Conservation (phyloP, 2,888 invertebrate genomes). For the Cynaeus angustus region DNA sequence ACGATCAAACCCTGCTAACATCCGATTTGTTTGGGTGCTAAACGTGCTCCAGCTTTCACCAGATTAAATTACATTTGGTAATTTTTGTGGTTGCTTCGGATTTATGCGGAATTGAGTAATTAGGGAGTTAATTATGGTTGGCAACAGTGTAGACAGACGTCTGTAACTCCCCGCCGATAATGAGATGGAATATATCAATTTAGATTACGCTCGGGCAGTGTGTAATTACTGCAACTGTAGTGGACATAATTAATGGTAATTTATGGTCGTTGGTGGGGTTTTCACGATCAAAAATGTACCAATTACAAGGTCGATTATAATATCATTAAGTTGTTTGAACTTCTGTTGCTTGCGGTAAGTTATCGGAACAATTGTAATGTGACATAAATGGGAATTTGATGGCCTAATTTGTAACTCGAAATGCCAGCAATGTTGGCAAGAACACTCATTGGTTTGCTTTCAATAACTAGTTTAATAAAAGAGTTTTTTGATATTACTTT, state of each 20-base stretch:
- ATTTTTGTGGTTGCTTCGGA: conserved; percentile 20
- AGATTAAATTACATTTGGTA: conserved; percentile 41
- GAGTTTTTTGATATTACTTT: too few relatives aligned
- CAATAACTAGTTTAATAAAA: too few relatives aligned
- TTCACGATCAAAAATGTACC: conserved; percentile 23
- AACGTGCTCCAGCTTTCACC: conserved; percentile 25
- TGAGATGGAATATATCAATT: conserved; percentile 32
- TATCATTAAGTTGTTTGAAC: conserved; percentile 32
- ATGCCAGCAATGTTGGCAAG: too few relatives aligned
- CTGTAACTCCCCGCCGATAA: conserved; percentile 23
- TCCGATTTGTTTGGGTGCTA: conserved; percentile 39
- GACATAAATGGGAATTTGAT: too few relatives aligned
- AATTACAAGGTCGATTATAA: conserved; percentile 28
- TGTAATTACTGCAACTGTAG: conserved; percentile 29
- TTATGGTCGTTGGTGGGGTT: conserved; percentile 7
- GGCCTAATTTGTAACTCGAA: too few relatives aligned
- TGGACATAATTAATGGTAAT: conserved; percentile 10
- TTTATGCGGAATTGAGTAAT: conserved; percentile 15
- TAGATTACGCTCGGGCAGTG: conserved; percentile 30
- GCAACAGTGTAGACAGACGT: conserved; percentile 8
- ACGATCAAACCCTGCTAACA: conserved; percentile 38
- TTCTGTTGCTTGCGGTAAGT: conserved; percentile 4
- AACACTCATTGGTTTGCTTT: too few relatives aligned
- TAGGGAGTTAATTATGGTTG: conserved; percentile 20
- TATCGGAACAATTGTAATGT: too few relatives aligned